These are phyloP conservation scores for Blastomussa wellsi DNA, from an alignment of 92 coral and sea anemone species.

Conservation along the genomic window DNA sequence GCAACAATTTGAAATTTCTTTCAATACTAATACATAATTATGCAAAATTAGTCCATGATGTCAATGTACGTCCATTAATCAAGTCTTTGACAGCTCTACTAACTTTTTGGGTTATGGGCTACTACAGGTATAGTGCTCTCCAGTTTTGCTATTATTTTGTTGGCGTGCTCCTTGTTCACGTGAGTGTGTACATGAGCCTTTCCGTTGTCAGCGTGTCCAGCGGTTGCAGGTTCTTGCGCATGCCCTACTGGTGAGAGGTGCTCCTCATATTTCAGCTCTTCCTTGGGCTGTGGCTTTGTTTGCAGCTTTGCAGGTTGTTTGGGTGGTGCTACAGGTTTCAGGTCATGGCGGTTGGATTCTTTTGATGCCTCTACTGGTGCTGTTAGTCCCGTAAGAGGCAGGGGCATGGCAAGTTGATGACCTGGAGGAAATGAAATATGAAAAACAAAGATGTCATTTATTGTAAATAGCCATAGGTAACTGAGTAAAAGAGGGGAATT, in stretches of 20 bases:
- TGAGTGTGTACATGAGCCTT: neutral
- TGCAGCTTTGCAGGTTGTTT: neutral
- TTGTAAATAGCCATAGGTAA: neutral
- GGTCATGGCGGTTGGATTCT: neutral
- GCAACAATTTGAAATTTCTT: too few species aligned
- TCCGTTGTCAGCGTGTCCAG: neutral
- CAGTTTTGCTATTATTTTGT: neutral
- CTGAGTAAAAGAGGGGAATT: too few species aligned
- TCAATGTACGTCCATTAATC: too few species aligned
- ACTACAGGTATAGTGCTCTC: slow-evolving; percentile 12
- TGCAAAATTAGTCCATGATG: too few species aligned
- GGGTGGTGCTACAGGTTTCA: too few species aligned
- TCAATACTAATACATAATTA: too few species aligned
- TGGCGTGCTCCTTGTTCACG: slow-evolving; percentile 2
- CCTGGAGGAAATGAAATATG: neutral
- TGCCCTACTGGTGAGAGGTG: neutral
- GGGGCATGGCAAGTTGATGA: slow-evolving; percentile 8
- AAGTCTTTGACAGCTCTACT: neutral
- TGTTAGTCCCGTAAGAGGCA: slow-evolving; percentile 11
- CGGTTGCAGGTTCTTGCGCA: neutral
- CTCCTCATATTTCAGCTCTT: neutral
- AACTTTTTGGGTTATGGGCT: slow-evolving; percentile 10
- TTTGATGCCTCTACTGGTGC: neutral
- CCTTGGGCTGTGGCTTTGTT: neutral
- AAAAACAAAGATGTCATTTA: neutral